Percentiles rank a stretch among this genome's conserved stretches.
These are phyloP conservation scores for Pavo muticus DNA, from an alignment of 2,113 vertebrate species.

Conservation along the genomic window DNA sequence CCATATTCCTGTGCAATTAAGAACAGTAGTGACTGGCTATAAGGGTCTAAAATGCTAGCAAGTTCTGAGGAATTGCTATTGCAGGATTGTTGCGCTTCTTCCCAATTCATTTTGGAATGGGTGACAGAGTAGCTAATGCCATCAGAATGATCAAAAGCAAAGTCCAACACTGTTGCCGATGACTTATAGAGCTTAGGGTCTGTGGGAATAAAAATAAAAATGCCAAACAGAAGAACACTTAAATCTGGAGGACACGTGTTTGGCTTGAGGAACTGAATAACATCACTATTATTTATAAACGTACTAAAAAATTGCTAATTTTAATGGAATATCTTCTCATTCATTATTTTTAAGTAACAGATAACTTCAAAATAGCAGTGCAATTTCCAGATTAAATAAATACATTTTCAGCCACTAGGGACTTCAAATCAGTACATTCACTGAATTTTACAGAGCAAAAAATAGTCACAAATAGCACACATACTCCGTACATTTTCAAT, in stretches of 20 bases:
- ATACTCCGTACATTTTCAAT: not conserved
- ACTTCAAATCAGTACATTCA: not conserved
- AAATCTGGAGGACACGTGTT: not conserved
- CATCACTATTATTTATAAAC: not conserved
- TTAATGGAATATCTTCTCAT: not conserved
- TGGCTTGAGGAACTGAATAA: not conserved
- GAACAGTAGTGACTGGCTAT: slow-evolving; percentile 78
- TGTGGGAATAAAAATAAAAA: slow-evolving; percentile 9
- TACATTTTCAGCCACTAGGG: not conserved
- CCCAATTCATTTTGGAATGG: slow-evolving; percentile 84
- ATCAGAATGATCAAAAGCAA: slow-evolving; percentile 72
- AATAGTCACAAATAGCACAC: not conserved
- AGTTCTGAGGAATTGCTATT: slow-evolving; percentile 81
- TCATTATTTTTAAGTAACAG: not conserved
- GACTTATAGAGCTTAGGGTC: slow-evolving; percentile 79
- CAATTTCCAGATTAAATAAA: not conserved
- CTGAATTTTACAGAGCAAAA: not conserved
- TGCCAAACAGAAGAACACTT: not conserved
- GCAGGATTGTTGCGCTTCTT: slow-evolving; percentile 87
- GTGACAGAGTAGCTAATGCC: slow-evolving; percentile 85
- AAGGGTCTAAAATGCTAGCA: slow-evolving; percentile 83
- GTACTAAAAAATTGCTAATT: not conserved
- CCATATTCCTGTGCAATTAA: slow-evolving; percentile 75
- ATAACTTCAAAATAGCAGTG: not conserved
- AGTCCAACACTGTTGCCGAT: slow-evolving; percentile 66